Conservation (phyloP, 1,140 invertebrate species). For the Drosophila navojoa region DNA sequence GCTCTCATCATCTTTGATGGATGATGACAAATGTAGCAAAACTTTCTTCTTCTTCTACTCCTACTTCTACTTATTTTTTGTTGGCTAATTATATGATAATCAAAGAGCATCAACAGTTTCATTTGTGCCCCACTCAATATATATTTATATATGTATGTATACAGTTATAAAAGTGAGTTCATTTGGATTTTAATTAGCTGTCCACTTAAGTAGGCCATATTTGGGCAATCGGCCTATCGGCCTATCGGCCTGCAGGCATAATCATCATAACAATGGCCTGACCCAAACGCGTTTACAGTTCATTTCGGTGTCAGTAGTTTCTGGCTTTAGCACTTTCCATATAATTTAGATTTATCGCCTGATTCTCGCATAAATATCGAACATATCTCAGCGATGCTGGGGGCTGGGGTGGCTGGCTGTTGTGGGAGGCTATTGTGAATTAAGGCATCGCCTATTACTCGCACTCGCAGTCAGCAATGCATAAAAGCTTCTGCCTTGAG, state of each 20-base stretch:
- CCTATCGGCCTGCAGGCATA: constrained; percentile 39
- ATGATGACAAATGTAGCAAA: constrained; percentile 66
- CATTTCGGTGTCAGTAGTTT: constrained; percentile 42
- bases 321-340: constrained; percentile 60
- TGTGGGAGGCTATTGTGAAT: not conserved
- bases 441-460: constrained; percentile 34
- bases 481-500: constrained; percentile 71
- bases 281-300: constrained; percentile 51
- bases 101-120: constrained; percentile 64
- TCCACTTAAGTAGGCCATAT: constrained; percentile 37
- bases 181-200: constrained; percentile 71
- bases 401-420: no score
- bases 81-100: constrained; percentile 76
- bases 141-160: not conserved
- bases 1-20: constrained; percentile 6
- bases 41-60: not conserved
- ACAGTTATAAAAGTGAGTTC: constrained; percentile 29
- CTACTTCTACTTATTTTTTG: not conserved
- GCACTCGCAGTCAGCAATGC: constrained; percentile 50
- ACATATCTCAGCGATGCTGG: constrained; percentile 35
- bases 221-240: not conserved
- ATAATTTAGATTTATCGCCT: constrained; percentile 80
- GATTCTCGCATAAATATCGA: constrained; percentile 81
- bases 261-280: constrained; percentile 74
- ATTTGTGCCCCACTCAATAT: not conserved